Evolutionary conservation across 2,888 invertebrate species (phyloP).

Genomic region (Deroplatys truncata): DNA sequence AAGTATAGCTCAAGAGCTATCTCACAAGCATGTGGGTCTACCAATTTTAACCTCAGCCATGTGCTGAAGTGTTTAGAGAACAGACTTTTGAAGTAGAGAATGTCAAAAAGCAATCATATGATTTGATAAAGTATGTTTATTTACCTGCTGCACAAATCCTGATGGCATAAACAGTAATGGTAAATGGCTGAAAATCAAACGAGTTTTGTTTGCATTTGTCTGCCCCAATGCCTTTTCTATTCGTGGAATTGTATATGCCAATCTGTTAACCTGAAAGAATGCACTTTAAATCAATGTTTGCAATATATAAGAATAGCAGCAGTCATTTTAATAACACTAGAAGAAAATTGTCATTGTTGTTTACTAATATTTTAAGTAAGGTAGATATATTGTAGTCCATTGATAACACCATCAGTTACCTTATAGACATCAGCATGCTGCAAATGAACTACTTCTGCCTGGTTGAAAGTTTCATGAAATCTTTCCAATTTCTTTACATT

Average conservation of each 20-base stretch:
- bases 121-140: background rate
- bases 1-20: too few relatives aligned
- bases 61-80: too few relatives aligned
- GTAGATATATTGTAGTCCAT: too few relatives aligned
- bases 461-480: constrained; percentile 71
- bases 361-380: too few relatives aligned
- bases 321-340: too few relatives aligned
- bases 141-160: constrained; percentile 51
- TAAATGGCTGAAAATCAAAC: constrained; percentile 70
- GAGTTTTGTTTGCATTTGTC: constrained; percentile 49
- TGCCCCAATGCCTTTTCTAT: constrained; percentile 42
- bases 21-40: too few relatives aligned
- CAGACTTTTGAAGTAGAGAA: too few relatives aligned
- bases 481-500: constrained; percentile 63
- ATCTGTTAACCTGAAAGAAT: constrained; percentile 51
- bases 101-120: too few relatives aligned
- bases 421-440: constrained; percentile 67
- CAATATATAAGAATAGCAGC: too few relatives aligned
- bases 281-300: background rate
- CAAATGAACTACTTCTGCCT: constrained; percentile 58
- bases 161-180: constrained; percentile 57
- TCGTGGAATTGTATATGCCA: constrained; percentile 60
- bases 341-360: too few relatives aligned
- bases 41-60: too few relatives aligned
- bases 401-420: constrained; percentile 42